Conservation (phyloP, 2,797 vertebrate species). For the Prunella strophiata region DNA sequence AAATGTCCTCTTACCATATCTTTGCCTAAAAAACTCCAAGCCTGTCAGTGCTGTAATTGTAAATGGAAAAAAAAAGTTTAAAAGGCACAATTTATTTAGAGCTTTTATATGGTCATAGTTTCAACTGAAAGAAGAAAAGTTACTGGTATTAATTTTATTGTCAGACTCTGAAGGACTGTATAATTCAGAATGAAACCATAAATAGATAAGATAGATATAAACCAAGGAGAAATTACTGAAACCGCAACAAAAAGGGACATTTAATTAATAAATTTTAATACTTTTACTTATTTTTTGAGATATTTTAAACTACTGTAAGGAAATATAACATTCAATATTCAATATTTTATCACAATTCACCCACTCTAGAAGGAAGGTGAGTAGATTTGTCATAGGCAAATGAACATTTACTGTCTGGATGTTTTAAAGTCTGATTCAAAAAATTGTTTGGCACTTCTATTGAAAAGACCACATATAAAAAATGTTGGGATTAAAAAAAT, state of each 20-base stretch:
- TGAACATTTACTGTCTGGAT: not conserved
- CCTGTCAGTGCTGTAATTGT: not conserved
- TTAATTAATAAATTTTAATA: not conserved
- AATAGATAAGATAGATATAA: slow-evolving; percentile 37
- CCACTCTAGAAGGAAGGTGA: not conserved
- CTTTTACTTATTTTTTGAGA: not conserved
- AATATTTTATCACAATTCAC: not conserved
- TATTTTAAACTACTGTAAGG: not conserved
- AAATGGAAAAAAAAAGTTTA: not conserved
- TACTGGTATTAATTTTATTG: not conserved
- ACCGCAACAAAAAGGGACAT: not conserved
- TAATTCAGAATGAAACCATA: slow-evolving; percentile 48
- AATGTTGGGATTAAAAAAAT: not conserved
- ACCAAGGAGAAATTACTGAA: slow-evolving; percentile 27
- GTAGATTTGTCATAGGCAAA: not conserved
- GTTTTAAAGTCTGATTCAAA: not conserved
- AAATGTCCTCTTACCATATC: slow-evolving; percentile 1
- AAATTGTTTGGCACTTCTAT: not conserved
- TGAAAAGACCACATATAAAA: not conserved
- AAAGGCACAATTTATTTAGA: slow-evolving; percentile 25
- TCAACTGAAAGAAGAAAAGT: slow-evolving; percentile 1
- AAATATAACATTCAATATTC: not conserved
- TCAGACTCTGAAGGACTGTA: slow-evolving; percentile 29
- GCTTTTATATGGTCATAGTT: slow-evolving; percentile 5
- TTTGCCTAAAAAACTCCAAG: not conserved